phyloP scores from a whole-genome alignment of 2,113 vertebrate genomes.

The Anoplopoma fimbria region DNA sequence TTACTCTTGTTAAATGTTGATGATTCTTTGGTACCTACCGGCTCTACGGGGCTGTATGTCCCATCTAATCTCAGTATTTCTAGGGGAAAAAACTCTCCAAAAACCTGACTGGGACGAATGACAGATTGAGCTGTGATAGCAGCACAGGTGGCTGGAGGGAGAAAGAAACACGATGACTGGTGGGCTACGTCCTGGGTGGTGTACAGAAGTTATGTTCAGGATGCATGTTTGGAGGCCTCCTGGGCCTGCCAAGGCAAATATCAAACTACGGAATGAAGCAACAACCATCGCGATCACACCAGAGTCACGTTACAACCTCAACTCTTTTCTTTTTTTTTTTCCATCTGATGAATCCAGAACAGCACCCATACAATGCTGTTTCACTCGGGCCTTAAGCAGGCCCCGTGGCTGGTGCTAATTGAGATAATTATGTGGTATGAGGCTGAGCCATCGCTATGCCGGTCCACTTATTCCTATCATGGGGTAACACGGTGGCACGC shows the following conservation, averaged over 20 bases:
- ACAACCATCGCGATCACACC: slow-evolving; percentile 3
- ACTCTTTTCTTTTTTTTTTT: slow-evolving; percentile 18
- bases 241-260: slow-evolving; percentile 63
- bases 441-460: slow-evolving; percentile 35
- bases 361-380: slow-evolving; percentile 12
- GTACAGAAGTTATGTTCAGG: slow-evolving; percentile 48
- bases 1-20: background rate
- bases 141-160: slow-evolving; percentile 45
- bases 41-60: background rate
- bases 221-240: slow-evolving; percentile 41
- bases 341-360: slow-evolving; percentile 42
- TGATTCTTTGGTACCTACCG: background rate
- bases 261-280: slow-evolving; percentile 58
- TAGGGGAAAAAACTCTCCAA: slow-evolving; percentile 4
- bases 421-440: slow-evolving; percentile 69
- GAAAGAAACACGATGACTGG: background rate
- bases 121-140: slow-evolving; percentile 45
- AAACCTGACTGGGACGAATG: slow-evolving; percentile 25
- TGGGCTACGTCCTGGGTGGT: slow-evolving; percentile 7
- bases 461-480: slow-evolving; percentile 59
- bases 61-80: background rate
- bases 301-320: slow-evolving; percentile 38
- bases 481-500: slow-evolving; percentile 58
- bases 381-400: slow-evolving; percentile 8
- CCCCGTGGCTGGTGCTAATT: slow-evolving; percentile 60